Percentiles rank a stretch among this genome's conserved stretches.
These are phyloP conservation scores for Dynastes grantii DNA, from an alignment of 2,888 invertebrate genomes.

Conservation along the genomic window DNA sequence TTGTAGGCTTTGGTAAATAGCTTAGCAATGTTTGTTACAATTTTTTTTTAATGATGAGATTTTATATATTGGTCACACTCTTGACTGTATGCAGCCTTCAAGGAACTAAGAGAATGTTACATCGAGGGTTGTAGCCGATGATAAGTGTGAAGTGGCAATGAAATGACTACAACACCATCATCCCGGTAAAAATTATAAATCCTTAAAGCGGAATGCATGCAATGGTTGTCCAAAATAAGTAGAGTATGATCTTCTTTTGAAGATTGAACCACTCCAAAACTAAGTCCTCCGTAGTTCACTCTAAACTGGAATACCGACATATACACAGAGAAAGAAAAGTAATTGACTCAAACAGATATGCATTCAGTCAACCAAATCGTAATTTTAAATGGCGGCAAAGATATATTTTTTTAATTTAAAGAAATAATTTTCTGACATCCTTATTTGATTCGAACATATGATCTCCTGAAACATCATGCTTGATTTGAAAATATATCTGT, in stretches of 20 bases:
- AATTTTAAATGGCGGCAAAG: too few relatives aligned
- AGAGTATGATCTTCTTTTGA: neutral
- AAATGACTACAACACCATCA: neutral
- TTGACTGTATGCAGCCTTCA: neutral
- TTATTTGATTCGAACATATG: too few relatives aligned
- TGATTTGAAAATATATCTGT: too few relatives aligned
- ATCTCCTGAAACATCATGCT: too few relatives aligned
- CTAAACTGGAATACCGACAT: neutral
- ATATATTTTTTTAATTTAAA: too few relatives aligned
- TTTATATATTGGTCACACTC: neutral
- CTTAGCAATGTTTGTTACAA: constrained; percentile 5
- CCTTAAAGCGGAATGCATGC: neutral
- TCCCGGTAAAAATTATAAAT: neutral
- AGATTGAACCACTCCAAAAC: neutral
- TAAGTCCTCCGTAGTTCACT: neutral
- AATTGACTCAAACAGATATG: too few relatives aligned
- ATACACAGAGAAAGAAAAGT: neutral
- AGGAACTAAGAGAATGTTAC: neutral
- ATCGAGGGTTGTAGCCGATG: neutral
- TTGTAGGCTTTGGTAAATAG: neutral
- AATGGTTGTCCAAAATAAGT: neutral
- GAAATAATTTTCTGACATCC: too few relatives aligned
- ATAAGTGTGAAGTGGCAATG: neutral
- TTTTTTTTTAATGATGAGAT: constrained; percentile 2
- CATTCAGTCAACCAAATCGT: too few relatives aligned